A percentile compares a stretch with the other conserved stretches of the same genome.
phyloP scores from a whole-genome alignment of 2,797 vertebrate genomes.

The Sparidentex hasta region DNA sequence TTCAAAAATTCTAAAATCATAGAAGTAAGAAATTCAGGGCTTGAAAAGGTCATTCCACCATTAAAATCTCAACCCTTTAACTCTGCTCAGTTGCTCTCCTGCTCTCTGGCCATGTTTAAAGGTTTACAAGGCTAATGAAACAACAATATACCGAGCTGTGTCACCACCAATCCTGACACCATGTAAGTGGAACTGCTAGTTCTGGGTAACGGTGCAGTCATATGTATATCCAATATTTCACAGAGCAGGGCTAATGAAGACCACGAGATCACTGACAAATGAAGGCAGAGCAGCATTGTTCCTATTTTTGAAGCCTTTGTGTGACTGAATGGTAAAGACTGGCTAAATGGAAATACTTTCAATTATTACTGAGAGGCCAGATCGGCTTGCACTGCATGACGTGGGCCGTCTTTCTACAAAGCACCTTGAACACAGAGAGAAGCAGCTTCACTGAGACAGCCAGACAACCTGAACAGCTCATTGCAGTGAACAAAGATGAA shows the following conservation, averaged over 20 bases:
- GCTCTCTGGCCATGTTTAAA: neutral
- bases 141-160: neutral
- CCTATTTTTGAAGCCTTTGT: constrained; percentile 71
- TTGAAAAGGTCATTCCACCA: neutral
- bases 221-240: constrained; percentile 8
- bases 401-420: constrained; percentile 70
- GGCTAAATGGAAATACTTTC: constrained; percentile 88
- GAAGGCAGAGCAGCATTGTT: constrained; percentile 36
- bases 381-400: constrained; percentile 84
- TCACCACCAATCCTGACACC: neutral
- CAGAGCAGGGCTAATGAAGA: constrained; percentile 9
- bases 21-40: neutral
- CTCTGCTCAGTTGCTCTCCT: neutral
- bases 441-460: constrained; percentile 18
- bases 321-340: constrained; percentile 72
- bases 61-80: neutral
- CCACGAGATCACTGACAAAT: constrained; percentile 34
- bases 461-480: constrained; percentile 50
- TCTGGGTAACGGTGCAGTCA: neutral
- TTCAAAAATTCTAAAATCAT: neutral
- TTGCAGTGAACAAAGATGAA: constrained; percentile 40
- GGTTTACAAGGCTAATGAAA: constrained; percentile 1
- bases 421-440: constrained; percentile 58
- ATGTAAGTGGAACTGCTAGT: neutral
- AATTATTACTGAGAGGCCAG: constrained; percentile 89